Conservation (phyloP, 2,113 vertebrate species). For the Pluvialis apricaria region DNA sequence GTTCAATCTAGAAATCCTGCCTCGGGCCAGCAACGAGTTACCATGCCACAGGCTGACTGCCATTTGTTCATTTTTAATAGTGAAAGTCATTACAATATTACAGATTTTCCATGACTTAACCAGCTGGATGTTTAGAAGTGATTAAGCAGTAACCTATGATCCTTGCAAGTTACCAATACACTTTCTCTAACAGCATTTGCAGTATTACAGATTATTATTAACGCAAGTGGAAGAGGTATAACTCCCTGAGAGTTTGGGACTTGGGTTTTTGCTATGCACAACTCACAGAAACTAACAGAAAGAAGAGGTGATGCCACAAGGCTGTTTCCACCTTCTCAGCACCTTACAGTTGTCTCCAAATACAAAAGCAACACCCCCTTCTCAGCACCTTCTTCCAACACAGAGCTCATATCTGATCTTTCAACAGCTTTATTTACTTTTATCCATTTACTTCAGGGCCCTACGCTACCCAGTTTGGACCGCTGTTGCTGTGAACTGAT, state of each 20-base stretch:
- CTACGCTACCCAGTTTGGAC: background rate
- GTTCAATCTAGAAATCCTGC: background rate
- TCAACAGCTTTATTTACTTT: background rate
- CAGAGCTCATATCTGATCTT: background rate
- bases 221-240: background rate
- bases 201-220: background rate
- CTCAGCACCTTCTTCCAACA: background rate
- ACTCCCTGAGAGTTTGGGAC: background rate
- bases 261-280: background rate
- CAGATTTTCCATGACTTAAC: conserved; percentile 61
- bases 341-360: background rate
- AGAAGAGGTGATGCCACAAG: background rate
- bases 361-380: background rate
- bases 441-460: background rate
- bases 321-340: background rate
- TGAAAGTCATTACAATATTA: conserved; percentile 12
- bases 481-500: background rate
- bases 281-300: background rate
- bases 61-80: conserved; percentile 58
- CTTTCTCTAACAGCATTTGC: background rate
- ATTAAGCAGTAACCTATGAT: background rate
- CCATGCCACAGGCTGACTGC: conserved; percentile 41
- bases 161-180: background rate
- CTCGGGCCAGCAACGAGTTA: background rate
- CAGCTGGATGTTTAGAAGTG: background rate